Conservation (phyloP, 2,113 vertebrate species). For the Circaetus cinerascens region DNA sequence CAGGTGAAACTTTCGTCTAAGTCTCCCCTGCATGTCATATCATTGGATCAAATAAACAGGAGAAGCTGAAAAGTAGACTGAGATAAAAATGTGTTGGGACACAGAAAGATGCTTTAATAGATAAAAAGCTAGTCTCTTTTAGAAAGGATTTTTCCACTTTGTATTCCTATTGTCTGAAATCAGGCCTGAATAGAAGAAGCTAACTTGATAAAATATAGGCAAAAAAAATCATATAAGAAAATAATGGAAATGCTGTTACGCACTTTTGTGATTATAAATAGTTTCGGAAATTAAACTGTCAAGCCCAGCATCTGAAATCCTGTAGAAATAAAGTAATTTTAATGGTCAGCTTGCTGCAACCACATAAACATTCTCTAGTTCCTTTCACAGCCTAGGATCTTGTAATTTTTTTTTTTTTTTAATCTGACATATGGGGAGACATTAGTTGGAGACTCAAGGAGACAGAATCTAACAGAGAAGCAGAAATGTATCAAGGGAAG, state of each 20-base stretch:
- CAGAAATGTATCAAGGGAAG: not conserved
- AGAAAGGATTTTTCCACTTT: slow-evolving; percentile 58
- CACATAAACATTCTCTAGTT: not conserved
- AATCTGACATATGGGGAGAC: not conserved
- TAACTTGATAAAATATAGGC: slow-evolving; percentile 37
- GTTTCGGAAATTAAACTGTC: slow-evolving; percentile 69
- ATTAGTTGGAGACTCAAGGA: not conserved
- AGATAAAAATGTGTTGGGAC: slow-evolving; percentile 6
- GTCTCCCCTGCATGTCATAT: not conserved
- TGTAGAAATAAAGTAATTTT: slow-evolving; percentile 58
- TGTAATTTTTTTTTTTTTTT: not conserved
- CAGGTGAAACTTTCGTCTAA: not conserved
- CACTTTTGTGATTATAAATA: slow-evolving; percentile 72
- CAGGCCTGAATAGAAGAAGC: slow-evolving; percentile 53
- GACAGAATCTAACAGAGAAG: slow-evolving; percentile 14
- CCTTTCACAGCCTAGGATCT: not conserved
- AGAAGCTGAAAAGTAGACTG: not conserved
- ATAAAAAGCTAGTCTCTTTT: slow-evolving; percentile 15
- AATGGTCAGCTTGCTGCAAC: slow-evolving; percentile 49
- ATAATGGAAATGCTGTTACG: slow-evolving; percentile 72
- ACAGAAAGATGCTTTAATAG: not conserved
- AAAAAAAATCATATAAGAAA: slow-evolving; percentile 19
- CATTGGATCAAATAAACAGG: not conserved
- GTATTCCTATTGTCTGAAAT: slow-evolving; percentile 62
- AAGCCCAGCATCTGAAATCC: slow-evolving; percentile 53